These are phyloP conservation scores for Pollimyrus isidori DNA, from an alignment of 2,113 vertebrate species.

Conservation along the genomic window DNA sequence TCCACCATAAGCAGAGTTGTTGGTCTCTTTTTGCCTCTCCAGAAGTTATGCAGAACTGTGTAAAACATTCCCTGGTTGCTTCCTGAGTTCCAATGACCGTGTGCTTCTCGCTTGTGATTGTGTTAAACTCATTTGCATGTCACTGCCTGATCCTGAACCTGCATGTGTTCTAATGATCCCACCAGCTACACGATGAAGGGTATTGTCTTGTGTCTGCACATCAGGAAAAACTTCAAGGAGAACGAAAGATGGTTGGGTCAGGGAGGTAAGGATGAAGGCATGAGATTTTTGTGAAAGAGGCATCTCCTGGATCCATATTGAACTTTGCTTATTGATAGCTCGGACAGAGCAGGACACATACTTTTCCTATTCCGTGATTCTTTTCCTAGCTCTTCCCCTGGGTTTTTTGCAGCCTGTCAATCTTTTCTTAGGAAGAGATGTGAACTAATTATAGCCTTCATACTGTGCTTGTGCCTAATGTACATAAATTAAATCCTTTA, in stretches of 20 bases:
- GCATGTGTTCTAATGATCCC: background rate
- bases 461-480: background rate
- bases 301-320: background rate
- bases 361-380: background rate
- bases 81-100: background rate
- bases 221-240: background rate
- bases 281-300: background rate
- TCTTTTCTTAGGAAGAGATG: background rate
- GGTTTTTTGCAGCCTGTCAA: background rate
- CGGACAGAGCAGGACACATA: background rate
- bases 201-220: background rate
- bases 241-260: background rate
- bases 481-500: background rate
- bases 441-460: background rate
- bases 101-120: background rate
- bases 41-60: background rate
- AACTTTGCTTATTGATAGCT: background rate
- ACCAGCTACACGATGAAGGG: background rate
- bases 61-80: background rate
- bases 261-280: background rate
- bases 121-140: background rate
- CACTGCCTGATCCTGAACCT: background rate
- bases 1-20: background rate
- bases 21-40: background rate
- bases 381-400: background rate